phyloP scores from a whole-genome alignment of 2,797 vertebrate genomes.

The Micropoecilia bifurca region DNA sequence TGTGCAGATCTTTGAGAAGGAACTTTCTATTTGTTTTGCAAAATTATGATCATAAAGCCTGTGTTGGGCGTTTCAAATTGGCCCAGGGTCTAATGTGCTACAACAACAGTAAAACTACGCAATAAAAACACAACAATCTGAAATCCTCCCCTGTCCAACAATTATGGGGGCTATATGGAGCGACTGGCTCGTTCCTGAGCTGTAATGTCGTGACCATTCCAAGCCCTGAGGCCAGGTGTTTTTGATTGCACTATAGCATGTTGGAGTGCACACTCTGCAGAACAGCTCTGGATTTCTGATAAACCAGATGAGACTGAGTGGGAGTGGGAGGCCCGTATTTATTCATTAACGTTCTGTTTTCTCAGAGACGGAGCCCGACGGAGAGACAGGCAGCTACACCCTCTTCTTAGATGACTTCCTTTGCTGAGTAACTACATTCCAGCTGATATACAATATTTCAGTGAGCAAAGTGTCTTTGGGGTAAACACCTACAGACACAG shows the following conservation, averaged over 20 bases:
- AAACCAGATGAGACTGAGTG: slow-evolving; percentile 66
- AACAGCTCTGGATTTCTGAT: slow-evolving; percentile 58
- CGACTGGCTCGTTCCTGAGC: slow-evolving; percentile 78
- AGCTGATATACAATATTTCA: slow-evolving; percentile 58
- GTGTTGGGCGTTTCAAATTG: slow-evolving; percentile 52
- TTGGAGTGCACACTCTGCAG: slow-evolving; percentile 64
- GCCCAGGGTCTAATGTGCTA: slow-evolving; percentile 63
- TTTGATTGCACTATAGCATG: slow-evolving; percentile 77
- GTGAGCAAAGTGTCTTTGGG: slow-evolving; percentile 52
- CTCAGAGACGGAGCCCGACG: slow-evolving; percentile 60
- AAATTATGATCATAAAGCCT: slow-evolving; percentile 61
- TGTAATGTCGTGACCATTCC: slow-evolving; percentile 81
- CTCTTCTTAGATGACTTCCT: slow-evolving; percentile 70
- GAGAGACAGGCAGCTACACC: slow-evolving; percentile 65
- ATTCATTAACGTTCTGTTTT: slow-evolving; percentile 78
- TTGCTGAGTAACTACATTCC: slow-evolving; percentile 62
- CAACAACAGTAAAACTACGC: slow-evolving; percentile 72
- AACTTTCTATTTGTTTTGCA: slow-evolving; percentile 60
- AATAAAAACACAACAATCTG: slow-evolving; percentile 51
- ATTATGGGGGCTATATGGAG: slow-evolving; percentile 81
- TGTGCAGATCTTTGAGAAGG: slow-evolving; percentile 35
- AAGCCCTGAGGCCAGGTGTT: slow-evolving; percentile 79
- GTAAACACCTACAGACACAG: slow-evolving; percentile 50
- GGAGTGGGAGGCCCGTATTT: slow-evolving; percentile 71
- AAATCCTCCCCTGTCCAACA: slow-evolving; percentile 78